These are phyloP conservation scores for Cyprinella venusta DNA, from an alignment of 2,797 vertebrate genomes.

Conservation along the genomic window DNA sequence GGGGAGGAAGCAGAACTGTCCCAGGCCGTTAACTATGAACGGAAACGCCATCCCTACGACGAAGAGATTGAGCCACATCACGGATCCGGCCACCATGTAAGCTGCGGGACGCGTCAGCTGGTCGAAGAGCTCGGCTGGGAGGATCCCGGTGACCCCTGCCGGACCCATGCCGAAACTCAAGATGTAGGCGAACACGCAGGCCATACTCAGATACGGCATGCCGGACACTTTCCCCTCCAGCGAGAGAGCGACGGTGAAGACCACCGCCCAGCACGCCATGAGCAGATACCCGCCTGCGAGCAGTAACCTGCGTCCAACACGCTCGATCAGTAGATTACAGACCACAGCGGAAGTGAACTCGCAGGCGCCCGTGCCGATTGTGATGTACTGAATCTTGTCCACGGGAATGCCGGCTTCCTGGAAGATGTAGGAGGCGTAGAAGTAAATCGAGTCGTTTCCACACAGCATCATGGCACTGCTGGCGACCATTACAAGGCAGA, in stretches of 20 bases:
- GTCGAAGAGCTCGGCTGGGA: conserved; percentile 89
- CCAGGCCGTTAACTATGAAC: conserved; percentile 81
- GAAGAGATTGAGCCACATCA: conserved; percentile 87
- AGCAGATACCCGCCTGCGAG: conserved; percentile 84
- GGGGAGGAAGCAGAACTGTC: conserved; percentile 83
- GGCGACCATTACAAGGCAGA: conserved; percentile 78
- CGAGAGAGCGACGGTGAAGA: conserved; percentile 83
- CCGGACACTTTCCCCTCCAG: conserved; percentile 79
- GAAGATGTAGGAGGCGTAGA: conserved; percentile 88
- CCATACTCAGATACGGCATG: conserved; percentile 87
- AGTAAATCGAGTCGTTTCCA: conserved; percentile 88
- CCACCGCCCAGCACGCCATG: conserved; percentile 82
- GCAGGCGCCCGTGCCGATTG: conserved; percentile 85
- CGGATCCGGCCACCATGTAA: conserved; percentile 84
- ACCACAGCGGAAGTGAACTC: conserved; percentile 79
- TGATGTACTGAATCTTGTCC: conserved; percentile 81
- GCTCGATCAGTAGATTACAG: conserved; percentile 86
- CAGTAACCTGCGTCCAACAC: conserved; percentile 77
- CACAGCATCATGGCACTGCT: conserved; percentile 91
- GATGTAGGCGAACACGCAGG: conserved; percentile 88
- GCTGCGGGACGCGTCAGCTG: conserved; percentile 86
- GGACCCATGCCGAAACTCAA: conserved; percentile 92
- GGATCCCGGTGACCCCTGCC: conserved; percentile 87
- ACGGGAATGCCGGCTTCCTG: conserved; percentile 79
- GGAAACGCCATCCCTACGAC: conserved; percentile 86